Base-by-base conservation (phyloP, 2,797 vertebrate species). In the Leptatherina wallacei region DNA sequence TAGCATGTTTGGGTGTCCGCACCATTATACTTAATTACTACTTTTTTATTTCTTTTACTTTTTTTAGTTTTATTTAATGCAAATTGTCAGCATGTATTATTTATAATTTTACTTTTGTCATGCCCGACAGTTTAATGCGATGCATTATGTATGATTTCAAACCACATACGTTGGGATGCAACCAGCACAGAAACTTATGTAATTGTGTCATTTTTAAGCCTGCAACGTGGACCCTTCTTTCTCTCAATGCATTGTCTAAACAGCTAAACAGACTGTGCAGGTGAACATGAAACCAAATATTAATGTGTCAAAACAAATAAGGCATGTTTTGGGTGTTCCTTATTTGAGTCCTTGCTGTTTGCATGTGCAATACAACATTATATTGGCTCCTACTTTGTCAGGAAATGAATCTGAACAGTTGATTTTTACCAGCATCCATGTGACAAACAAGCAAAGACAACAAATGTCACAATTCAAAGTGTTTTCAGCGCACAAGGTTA, bases 391-490 rank as follows among this genome's bases (percentile, higher is more conserved):
- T 0, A 5, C 40, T 51, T 42, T 55, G 18, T 57, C 22, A 63
- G 22, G 2, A 81, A 78, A 36, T 13, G 12, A 72, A 83, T 76
- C 61, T 14, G 42, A 69, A 51, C n/a, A 1, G 6, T 20, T 2
- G 0, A 6, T 62, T 71, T 75, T 63, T 44, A 10, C 7, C 22
- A 12, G 3, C 22, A 3, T 29, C 65, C 32, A 11, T 62, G 64
- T 71, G 52, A 40, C 73, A 69, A 85, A 74, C 62, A 33, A 75
- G 68, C 36, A 71, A 61, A 82, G 44, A 77, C 68, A 72, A 64
- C 65, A 67, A 65, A 80, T 55, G 79, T 65, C 40, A 20, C 63
- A 57, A 56, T 81, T 78, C 42, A 40, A 67, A 61, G 62, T 49
- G 70, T 76, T 75, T 47, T 65, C 47, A 0, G 3, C 67, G 64